Evolutionary conservation across 30 jellyfish, hydroid and myxozoan genomes (phyloP).

Genomic region (Mastigias papua): DNA sequence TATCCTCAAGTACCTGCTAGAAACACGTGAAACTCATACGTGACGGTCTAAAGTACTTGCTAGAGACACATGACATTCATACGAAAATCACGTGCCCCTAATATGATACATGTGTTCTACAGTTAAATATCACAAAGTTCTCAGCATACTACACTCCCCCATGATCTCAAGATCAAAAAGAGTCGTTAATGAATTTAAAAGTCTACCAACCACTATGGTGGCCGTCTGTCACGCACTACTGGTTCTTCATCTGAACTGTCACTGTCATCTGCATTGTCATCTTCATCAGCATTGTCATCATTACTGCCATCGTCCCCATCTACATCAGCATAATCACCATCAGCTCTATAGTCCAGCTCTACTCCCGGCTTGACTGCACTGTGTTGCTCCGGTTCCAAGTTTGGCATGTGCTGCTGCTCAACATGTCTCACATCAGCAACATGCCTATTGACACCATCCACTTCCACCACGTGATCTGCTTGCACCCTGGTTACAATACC

Average conservation of each 20-base stretch:
- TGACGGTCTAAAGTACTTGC: too few relatives aligned
- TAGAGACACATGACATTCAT: too few relatives aligned
- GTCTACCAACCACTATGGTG: not conserved
- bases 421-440: conserved; percentile 17
- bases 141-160: not conserved
- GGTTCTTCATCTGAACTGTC: too few relatives aligned
- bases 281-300: conserved; percentile 8
- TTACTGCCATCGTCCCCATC: not conserved
- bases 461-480: not conserved
- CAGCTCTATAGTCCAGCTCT: conserved; percentile 29
- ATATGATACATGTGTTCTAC: not conserved
- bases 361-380: conserved; percentile 24
- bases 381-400: conserved; percentile 14
- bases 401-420: conserved; percentile 29
- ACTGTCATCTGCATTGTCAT: too few relatives aligned
- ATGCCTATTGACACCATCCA: conserved; percentile 36
- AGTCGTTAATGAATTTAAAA: not conserved
- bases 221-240: not conserved
- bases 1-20: too few relatives aligned
- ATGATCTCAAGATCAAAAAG: not conserved
- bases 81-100: too few relatives aligned
- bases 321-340: conserved; percentile 9
- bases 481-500: conserved; percentile 15
- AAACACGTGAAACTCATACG: too few relatives aligned
- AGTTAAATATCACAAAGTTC: not conserved